phyloP scores from a whole-genome alignment of 2,888 invertebrate species.

The Eilema depressum region DNA sequence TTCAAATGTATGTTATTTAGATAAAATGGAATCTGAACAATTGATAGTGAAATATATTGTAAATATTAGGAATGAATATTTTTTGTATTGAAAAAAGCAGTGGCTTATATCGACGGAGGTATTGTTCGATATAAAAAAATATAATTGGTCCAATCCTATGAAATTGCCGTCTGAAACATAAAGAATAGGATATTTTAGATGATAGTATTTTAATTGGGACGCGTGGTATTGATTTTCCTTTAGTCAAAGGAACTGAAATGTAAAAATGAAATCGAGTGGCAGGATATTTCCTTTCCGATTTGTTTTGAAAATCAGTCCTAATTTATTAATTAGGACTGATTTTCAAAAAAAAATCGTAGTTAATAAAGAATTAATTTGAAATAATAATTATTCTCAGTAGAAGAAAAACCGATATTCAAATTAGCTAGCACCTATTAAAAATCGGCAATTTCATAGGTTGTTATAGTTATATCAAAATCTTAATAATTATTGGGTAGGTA shows the following conservation, averaged over 20 bases:
- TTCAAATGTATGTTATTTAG: slow-evolving; percentile 58
- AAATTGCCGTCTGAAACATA: background rate
- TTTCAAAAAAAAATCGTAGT: too few species aligned
- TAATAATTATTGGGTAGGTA: background rate
- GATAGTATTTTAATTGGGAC: background rate
- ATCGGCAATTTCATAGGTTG: slow-evolving; percentile 4
- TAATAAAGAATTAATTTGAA: too few species aligned
- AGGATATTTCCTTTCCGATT: too few species aligned
- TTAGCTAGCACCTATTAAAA: background rate
- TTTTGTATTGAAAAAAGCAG: slow-evolving; percentile 41
- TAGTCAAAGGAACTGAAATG: too few species aligned
- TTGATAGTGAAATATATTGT: slow-evolving; percentile 50
- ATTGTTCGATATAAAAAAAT: slow-evolving; percentile 28
- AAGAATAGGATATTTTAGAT: background rate
- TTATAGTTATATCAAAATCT: background rate
- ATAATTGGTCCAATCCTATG: slow-evolving; percentile 11
- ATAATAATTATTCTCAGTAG: too few species aligned
- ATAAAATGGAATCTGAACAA: slow-evolving; percentile 52
- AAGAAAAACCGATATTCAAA: background rate
- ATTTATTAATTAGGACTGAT: background rate
- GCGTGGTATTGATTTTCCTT: background rate
- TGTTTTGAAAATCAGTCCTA: too few species aligned
- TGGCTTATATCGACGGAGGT: slow-evolving; percentile 29
- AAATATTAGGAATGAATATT: slow-evolving; percentile 47
- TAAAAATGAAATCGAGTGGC: background rate